Evolutionary conservation across 1,140 invertebrate genomes (phyloP).

Genomic region (Trichonephila clavata): DNA sequence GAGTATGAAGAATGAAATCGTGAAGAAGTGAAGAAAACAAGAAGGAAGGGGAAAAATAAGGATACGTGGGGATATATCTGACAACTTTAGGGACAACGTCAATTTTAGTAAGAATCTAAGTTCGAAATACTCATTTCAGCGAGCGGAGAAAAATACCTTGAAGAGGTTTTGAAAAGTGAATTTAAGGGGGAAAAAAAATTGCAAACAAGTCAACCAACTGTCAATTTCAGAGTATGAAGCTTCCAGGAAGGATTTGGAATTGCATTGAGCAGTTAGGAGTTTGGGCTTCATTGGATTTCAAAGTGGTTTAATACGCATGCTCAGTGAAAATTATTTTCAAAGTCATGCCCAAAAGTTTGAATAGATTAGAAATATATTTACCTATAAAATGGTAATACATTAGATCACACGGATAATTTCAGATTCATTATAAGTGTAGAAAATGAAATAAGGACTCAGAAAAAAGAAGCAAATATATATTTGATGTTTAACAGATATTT

Average conservation of each 20-base stretch:
- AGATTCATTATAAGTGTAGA: no score
- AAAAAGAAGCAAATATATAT: no score
- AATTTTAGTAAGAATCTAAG: conserved; percentile 17
- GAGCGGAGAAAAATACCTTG: not conserved
- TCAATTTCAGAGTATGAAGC: not conserved
- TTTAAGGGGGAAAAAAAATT: not conserved
- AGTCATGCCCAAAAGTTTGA: no score
- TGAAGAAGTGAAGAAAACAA: not conserved
- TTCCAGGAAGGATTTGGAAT: not conserved
- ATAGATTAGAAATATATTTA: no score
- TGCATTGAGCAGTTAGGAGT: not conserved
- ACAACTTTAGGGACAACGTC: not conserved
- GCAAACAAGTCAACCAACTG: not conserved
- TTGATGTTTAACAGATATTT: no score
- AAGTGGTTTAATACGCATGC: not conserved
- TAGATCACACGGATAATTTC: no score
- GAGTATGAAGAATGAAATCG: not conserved
- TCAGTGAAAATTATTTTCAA: no score
- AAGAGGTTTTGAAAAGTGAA: not conserved
- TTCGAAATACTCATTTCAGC: not conserved
- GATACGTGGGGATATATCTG: conserved; percentile 8
- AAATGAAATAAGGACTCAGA: no score
- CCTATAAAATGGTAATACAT: no score
- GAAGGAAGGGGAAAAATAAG: not conserved
- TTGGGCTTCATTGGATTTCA: not conserved